A percentile compares a stretch with the other conserved stretches of the same genome.
Conservation (phyloP, 2,888 invertebrate genomes). For the Aromia moschata region DNA sequence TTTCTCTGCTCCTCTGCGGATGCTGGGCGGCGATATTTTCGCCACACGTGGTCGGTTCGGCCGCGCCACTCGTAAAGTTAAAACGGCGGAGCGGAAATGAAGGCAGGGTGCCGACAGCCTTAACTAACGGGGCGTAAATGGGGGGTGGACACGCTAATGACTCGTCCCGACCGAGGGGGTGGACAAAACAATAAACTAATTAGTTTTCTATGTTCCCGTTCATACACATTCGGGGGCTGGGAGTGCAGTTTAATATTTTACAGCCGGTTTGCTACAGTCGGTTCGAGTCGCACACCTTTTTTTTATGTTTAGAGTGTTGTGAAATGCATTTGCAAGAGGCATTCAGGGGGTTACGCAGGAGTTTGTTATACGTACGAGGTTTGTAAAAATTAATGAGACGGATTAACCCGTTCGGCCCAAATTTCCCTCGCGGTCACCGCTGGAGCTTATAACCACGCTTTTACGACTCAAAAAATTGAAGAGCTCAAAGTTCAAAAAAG, state of each 20-base stretch:
- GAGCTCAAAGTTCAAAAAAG: no score
- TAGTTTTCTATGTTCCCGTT: constrained; percentile 33
- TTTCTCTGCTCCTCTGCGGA: constrained; percentile 18
- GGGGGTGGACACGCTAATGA: constrained; percentile 41
- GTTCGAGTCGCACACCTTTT: no score
- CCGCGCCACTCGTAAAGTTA: constrained; percentile 34
- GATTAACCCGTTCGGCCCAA: no score
- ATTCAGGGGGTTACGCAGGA: no score
- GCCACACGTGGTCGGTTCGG: constrained; percentile 24
- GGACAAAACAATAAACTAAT: constrained; percentile 47
- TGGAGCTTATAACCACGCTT: no score
- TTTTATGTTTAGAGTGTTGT: no score
- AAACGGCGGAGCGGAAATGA: constrained; percentile 47
- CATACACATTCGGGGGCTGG: constrained; percentile 1
- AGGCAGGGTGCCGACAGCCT: constrained; percentile 40
- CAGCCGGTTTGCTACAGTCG: no score
- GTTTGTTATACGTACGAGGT: no score
- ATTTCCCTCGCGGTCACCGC: no score
- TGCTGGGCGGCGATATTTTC: constrained; percentile 12
- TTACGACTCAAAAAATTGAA: no score
- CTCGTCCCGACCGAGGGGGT: constrained; percentile 40
- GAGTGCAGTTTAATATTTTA: constrained; percentile 9
- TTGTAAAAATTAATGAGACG: no score
- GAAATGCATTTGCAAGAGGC: no score
- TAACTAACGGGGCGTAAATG: constrained; percentile 39